Evolutionary conservation across 1,140 invertebrate species (phyloP).

Genomic region (Drosophila nigromelanica): DNA sequence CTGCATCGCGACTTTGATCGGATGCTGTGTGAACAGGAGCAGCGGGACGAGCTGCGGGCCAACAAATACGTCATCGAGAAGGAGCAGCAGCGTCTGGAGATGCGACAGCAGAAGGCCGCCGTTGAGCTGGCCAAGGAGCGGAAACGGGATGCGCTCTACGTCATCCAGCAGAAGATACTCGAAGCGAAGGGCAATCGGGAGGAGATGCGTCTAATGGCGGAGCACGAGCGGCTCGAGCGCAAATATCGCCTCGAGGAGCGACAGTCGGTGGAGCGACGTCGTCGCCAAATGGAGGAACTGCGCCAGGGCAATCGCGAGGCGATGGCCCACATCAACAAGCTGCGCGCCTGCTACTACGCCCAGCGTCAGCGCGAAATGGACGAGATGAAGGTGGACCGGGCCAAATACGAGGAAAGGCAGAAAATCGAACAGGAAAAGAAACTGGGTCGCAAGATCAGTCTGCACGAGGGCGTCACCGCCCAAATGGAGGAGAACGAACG

Average conservation of each 20-base stretch:
- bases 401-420: constrained; percentile 35
- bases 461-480: constrained; percentile 44
- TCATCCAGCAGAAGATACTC: constrained; percentile 62
- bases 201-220: constrained; percentile 68
- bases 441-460: constrained; percentile 39
- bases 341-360: constrained; percentile 58
- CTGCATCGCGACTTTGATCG: constrained; percentile 52
- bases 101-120: constrained; percentile 49
- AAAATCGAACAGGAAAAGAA: constrained; percentile 42
- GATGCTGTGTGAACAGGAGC: constrained; percentile 66
- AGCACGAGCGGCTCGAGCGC: constrained; percentile 63
- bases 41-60: constrained; percentile 55
- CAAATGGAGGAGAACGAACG: constrained; percentile 66
- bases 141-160: constrained; percentile 48
- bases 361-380: constrained; percentile 53
- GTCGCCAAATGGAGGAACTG: constrained; percentile 38
- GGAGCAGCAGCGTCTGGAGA: constrained; percentile 41
- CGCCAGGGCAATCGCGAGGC: constrained; percentile 56
- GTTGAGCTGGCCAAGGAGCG: constrained; percentile 44
- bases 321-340: constrained; percentile 49
- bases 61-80: constrained; percentile 53
- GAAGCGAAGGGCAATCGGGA: constrained; percentile 65
- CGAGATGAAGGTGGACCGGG: constrained; percentile 41
- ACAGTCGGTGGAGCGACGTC: constrained; percentile 44
- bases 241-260: constrained; percentile 61